phyloP scores from a whole-genome alignment of 2,113 vertebrate species.

The Maccullochella peelii region DNA sequence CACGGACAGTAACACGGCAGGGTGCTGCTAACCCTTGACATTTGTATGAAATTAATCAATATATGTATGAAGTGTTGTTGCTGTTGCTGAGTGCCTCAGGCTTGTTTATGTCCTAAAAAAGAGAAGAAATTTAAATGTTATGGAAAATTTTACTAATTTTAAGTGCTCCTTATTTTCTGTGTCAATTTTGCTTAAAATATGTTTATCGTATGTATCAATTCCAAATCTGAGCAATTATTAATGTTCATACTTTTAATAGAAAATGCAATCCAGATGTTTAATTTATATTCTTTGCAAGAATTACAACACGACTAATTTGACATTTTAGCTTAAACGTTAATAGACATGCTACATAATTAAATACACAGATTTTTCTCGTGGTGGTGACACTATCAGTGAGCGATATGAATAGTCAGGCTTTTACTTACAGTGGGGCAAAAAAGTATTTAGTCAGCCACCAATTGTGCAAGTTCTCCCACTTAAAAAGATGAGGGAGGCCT shows the following conservation, averaged over 20 bases:
- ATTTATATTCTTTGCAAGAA: neutral
- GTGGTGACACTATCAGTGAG: neutral
- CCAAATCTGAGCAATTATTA: neutral
- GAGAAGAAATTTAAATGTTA: neutral
- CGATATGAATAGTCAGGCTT: conserved; percentile 32
- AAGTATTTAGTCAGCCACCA: too few relatives aligned
- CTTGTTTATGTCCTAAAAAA: neutral
- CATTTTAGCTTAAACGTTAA: neutral
- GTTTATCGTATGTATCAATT: neutral
- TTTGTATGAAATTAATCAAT: neutral
- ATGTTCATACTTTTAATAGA: neutral
- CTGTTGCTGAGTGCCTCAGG: neutral
- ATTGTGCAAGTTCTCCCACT: too few relatives aligned
- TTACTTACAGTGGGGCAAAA: too few relatives aligned
- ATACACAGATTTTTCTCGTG: neutral
- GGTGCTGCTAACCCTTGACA: neutral
- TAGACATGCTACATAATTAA: neutral
- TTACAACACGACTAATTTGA: neutral
- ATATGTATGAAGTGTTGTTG: neutral
- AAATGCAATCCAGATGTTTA: neutral
- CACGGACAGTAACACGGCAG: neutral
- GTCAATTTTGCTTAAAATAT: neutral
- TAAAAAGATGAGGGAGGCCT: too few relatives aligned
- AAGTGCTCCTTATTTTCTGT: neutral
- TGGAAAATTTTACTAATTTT: neutral